phyloP scores from a whole-genome alignment of 2,113 vertebrate species.

The Tragelaphus strepsiceros region DNA sequence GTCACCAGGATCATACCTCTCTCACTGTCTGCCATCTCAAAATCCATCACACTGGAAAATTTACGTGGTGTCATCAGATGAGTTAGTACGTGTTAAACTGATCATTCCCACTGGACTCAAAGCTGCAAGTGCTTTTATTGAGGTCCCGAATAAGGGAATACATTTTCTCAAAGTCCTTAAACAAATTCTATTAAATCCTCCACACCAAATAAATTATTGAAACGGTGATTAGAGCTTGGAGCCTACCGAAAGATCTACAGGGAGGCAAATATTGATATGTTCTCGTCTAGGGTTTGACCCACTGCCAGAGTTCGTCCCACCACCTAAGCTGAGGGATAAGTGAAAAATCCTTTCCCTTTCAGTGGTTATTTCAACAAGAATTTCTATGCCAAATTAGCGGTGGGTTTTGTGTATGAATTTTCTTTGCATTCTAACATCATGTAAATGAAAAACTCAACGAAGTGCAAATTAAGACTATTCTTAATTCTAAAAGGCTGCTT shows the following conservation, averaged over 20 bases:
- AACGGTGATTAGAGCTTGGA: neutral
- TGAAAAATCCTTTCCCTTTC: neutral
- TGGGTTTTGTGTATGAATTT: conserved; percentile 60
- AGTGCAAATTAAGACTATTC: conserved; percentile 69
- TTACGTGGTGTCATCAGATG: neutral
- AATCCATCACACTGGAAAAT: neutral
- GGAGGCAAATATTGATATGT: neutral
- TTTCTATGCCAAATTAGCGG: conserved; percentile 52
- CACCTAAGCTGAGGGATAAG: neutral
- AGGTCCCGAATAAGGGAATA: neutral
- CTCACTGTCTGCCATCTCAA: neutral
- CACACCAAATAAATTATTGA: conserved; percentile 49
- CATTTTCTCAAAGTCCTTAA: conserved; percentile 31
- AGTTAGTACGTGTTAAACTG: conserved; percentile 10
- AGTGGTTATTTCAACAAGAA: conserved; percentile 32
- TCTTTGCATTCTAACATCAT: conserved; percentile 66
- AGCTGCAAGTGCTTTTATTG: neutral
- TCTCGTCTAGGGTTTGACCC: neutral
- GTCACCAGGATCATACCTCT: neutral
- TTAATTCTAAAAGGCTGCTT: conserved; percentile 61
- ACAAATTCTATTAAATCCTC: conserved; percentile 31
- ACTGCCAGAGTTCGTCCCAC: neutral
- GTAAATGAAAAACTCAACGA: conserved; percentile 64
- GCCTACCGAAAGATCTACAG: neutral
- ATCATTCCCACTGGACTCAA: neutral